These are phyloP conservation scores for Enoplosus armatus DNA, from an alignment of 2,797 vertebrate genomes.

Conservation along the genomic window DNA sequence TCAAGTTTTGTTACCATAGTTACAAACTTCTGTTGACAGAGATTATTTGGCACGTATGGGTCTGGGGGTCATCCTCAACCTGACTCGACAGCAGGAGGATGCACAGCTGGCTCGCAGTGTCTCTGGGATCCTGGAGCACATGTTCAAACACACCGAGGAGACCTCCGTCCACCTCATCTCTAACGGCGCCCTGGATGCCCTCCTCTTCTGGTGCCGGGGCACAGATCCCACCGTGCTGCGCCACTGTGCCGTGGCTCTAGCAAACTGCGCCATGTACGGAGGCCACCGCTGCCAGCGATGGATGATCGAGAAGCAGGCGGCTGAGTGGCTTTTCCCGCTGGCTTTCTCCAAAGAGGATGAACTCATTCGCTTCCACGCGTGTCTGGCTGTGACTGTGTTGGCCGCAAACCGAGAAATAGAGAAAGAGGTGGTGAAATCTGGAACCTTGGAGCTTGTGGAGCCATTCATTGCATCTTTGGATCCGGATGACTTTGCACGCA, in stretches of 20 bases:
- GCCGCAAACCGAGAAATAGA: constrained; percentile 96
- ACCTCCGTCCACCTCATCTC: constrained; percentile 92
- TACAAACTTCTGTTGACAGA: constrained; percentile 76
- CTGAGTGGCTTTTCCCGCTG: constrained; percentile 97
- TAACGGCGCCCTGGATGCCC: constrained; percentile 91
- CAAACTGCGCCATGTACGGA: constrained; percentile 97
- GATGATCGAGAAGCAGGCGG: constrained; percentile 95
- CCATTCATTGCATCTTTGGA: constrained; percentile 95
- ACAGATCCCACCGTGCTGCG: constrained; percentile 91
- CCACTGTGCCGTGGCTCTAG: constrained; percentile 94
- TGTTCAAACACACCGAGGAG: constrained; percentile 99
- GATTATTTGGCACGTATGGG: constrained; percentile 95
- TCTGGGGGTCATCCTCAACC: constrained; percentile 93
- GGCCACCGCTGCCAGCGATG: constrained; percentile 93
- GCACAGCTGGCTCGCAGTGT: constrained; percentile 90
- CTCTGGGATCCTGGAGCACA: constrained; percentile 97
- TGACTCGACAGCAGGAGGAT: constrained; percentile 91
- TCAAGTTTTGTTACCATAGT: not conserved
- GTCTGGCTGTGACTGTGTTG: constrained; percentile 93
- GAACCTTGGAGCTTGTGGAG: constrained; percentile 96
- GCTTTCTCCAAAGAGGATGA: constrained; percentile 96
- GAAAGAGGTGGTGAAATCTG: constrained; percentile 96
- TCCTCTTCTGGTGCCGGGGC: constrained; percentile 97
- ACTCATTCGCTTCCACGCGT: constrained; percentile 93
- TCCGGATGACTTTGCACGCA: constrained; percentile 90